A percentile compares a stretch with the other conserved stretches of the same genome.
phyloP scores from a whole-genome alignment of 2,888 invertebrate species.

The Cosmia trapezina region DNA sequence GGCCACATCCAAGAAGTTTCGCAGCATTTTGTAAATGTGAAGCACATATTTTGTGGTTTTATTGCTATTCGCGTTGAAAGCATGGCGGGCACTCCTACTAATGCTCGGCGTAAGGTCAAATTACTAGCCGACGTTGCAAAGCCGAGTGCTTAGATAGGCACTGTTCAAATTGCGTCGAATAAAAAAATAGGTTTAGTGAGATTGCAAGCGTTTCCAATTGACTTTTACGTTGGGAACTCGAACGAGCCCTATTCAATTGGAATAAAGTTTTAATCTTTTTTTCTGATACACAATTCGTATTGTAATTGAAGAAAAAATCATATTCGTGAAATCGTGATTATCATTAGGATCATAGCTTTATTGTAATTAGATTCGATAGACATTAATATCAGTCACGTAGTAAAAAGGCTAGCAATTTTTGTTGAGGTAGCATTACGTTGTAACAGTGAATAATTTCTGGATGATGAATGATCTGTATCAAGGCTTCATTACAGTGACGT shows the following conservation, averaged over 20 bases:
- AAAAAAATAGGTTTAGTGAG: slow-evolving; percentile 79
- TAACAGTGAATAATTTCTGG: slow-evolving; percentile 20
- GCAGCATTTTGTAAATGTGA: slow-evolving; percentile 79
- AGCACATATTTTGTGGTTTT: slow-evolving; percentile 81
- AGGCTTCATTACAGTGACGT: slow-evolving; percentile 59
- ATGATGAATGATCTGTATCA: slow-evolving; percentile 57
- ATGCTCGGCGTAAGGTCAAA: slow-evolving; percentile 85
- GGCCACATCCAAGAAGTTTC: slow-evolving; percentile 77
- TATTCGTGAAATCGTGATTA: slow-evolving; percentile 54
- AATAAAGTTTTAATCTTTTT: slow-evolving; percentile 53
- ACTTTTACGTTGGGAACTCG: slow-evolving; percentile 66
- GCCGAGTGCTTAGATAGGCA: slow-evolving; percentile 80
- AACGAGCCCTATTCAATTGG: slow-evolving; percentile 54
- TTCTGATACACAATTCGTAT: slow-evolving; percentile 57
- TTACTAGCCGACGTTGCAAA: slow-evolving; percentile 79
- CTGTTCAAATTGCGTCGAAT: slow-evolving; percentile 80
- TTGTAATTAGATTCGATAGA: slow-evolving; percentile 56
- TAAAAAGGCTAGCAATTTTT: slow-evolving; percentile 35
- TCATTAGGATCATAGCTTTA: slow-evolving; percentile 43
- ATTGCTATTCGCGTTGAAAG: slow-evolving; percentile 83
- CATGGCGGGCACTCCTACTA: slow-evolving; percentile 81
- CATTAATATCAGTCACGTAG: slow-evolving; percentile 60
- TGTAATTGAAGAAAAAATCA: slow-evolving; percentile 64
- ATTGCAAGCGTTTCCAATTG: slow-evolving; percentile 80
- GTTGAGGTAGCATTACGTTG: slow-evolving; percentile 2